Evolutionary conservation across 2,888 invertebrate species (phyloP).

Genomic region (Monoplex corrugatus): DNA sequence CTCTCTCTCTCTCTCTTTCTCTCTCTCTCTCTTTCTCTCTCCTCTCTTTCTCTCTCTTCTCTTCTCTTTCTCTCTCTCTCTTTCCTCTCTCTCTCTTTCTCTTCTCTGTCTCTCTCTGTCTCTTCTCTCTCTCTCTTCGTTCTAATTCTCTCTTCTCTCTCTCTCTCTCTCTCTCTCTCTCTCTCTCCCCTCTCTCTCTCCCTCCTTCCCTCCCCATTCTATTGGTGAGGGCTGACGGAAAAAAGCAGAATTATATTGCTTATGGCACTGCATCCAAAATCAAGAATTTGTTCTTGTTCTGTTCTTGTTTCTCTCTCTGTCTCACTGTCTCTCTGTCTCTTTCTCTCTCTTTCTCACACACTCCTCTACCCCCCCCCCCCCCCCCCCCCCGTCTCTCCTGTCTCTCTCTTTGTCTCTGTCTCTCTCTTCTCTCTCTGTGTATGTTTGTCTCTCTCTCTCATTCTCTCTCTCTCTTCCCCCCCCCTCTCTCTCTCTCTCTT

Average conservation of each 20-base stretch:
- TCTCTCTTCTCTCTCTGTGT: no score
- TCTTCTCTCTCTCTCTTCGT: neutral
- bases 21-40: neutral
- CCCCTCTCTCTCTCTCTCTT: neutral
- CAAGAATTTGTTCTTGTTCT: no score
- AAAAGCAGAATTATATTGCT: no score
- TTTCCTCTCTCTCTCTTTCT: neutral
- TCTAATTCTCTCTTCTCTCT: neutral
- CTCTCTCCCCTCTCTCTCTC: constrained; percentile 7
- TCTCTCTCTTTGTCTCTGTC: no score
- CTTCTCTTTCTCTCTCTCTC: neutral
- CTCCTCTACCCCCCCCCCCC: no score
- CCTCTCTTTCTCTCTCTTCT: neutral
- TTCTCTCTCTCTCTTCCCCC: neutral
- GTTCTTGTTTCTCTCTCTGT: no score
- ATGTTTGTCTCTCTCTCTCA: neutral
- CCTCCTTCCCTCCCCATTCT: neutral
- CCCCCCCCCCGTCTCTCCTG: no score
- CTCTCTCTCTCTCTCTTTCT: neutral
- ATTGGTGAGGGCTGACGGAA: no score
- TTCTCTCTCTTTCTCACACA: no score
- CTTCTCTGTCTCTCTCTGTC: neutral
- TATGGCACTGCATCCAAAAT: no score
- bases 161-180: constrained; percentile 4
- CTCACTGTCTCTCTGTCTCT: no score